A percentile compares a stretch with the other conserved stretches of the same genome.
Evolutionary conservation across 2,888 invertebrate species (phyloP).

Genomic region (Cabera pusaria): DNA sequence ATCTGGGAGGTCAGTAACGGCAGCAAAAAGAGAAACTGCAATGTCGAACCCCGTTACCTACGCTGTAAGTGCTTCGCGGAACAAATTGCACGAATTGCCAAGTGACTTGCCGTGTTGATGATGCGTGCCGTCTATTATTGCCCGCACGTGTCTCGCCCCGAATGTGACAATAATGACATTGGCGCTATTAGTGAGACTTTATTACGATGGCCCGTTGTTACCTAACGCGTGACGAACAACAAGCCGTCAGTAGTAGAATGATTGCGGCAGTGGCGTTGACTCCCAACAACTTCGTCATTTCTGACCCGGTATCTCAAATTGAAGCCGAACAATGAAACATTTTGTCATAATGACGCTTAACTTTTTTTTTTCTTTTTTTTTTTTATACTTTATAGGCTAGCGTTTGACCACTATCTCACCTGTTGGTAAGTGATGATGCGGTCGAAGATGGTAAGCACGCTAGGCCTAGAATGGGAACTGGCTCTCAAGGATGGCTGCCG

Average conservation of each 20-base stretch:
- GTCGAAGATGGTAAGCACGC: too few species aligned
- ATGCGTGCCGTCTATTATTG: slow-evolving; percentile 26
- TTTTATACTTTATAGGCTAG: too few species aligned
- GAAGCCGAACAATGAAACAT: too few species aligned
- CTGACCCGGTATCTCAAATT: too few species aligned
- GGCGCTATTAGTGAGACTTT: slow-evolving; percentile 23
- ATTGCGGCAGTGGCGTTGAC: slow-evolving; percentile 27
- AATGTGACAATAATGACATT: slow-evolving; percentile 46
- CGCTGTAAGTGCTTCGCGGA: slow-evolving; percentile 38
- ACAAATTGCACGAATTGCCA: slow-evolving; percentile 48
- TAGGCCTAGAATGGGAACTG: too few species aligned
- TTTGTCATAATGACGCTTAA: too few species aligned
- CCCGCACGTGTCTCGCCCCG: slow-evolving; percentile 43
- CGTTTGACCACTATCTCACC: too few species aligned
- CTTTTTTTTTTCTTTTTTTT: too few species aligned
- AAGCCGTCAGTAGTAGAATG: slow-evolving; percentile 12
- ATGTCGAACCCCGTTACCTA: slow-evolving; percentile 34
- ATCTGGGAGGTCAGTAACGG: slow-evolving; percentile 37
- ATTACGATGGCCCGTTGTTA: slow-evolving; percentile 22
- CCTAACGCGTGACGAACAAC: slow-evolving; percentile 22
- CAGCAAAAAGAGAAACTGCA: slow-evolving; percentile 41
- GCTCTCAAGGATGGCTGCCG: too few species aligned
- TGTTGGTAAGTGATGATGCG: too few species aligned
- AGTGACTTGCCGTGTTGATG: slow-evolving; percentile 38
- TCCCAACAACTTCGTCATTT: slow-evolving; percentile 19